Percentiles rank a stretch among this genome's conserved stretches.
These are phyloP conservation scores for Variabilichromis moorii DNA, from an alignment of 2,113 vertebrate species.

Conservation along the genomic window DNA sequence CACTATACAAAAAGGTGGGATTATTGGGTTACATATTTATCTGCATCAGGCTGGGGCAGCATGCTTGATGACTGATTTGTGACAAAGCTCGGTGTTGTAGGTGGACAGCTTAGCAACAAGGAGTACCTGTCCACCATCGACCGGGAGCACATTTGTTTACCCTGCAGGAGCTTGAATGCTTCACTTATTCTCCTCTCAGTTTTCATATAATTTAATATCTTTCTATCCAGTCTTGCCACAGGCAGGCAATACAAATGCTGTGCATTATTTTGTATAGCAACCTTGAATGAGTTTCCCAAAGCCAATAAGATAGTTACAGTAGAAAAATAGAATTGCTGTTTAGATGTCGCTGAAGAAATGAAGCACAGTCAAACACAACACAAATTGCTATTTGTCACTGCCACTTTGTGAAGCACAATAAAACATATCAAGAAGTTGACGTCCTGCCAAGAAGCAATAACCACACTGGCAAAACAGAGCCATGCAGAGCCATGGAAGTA, in stretches of 20 bases:
- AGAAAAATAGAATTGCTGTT: not conserved
- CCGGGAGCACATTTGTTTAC: not conserved
- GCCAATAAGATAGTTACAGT: not conserved
- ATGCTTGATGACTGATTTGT: constrained; percentile 21
- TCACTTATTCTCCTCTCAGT: not conserved
- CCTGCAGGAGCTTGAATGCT: not conserved
- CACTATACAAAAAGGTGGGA: constrained; percentile 25
- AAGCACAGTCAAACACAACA: not conserved
- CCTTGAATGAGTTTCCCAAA: not conserved
- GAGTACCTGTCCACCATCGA: not conserved
- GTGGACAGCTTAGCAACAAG: constrained; percentile 7
- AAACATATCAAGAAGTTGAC: not conserved
- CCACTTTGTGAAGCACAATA: not conserved
- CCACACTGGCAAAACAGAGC: not conserved
- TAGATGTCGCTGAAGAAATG: not conserved
- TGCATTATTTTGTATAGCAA: not conserved
- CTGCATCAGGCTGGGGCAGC: constrained; percentile 41
- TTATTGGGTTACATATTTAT: constrained; percentile 58
- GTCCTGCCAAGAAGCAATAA: not conserved
- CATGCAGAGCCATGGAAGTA: not conserved
- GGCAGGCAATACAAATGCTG: not conserved
- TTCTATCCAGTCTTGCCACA: not conserved
- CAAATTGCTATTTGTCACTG: not conserved
- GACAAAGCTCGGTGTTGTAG: constrained; percentile 28
- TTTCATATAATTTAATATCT: not conserved